Evolutionary conservation across 53 echinoderm and acorn worm genomes (phyloP).

Genomic region (Apostichopus leukothele): DNA sequence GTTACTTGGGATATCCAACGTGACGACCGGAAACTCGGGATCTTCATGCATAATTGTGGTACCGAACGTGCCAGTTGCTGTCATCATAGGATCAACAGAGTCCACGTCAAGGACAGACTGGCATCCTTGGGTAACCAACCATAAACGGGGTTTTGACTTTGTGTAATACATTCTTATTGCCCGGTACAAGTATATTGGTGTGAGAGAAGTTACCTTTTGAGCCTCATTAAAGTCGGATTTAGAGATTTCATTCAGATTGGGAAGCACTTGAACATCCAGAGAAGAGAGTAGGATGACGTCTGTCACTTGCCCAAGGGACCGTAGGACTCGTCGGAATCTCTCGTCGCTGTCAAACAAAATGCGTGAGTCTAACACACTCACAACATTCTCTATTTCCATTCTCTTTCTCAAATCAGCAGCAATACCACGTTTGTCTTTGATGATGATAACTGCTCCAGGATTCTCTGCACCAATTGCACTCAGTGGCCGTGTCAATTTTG

Average conservation of each 20-base stretch:
- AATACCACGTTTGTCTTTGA: conserved; percentile 90
- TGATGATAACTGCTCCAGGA: conserved; percentile 91
- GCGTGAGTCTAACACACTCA: conserved; percentile 90
- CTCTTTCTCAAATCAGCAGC: conserved; percentile 79
- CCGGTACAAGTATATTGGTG: conserved; percentile 82
- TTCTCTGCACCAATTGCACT: conserved; percentile 88
- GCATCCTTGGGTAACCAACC: conserved; percentile 85
- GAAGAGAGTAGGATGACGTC: conserved; percentile 89
- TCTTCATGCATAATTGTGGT: conserved; percentile 96
- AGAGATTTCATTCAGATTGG: conserved; percentile 67
- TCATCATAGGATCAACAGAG: conserved; percentile 86
- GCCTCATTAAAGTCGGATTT: conserved; percentile 77
- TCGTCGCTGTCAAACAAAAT: conserved; percentile 87
- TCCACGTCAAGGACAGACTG: conserved; percentile 91
- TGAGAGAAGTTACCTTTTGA: conserved; percentile 78
- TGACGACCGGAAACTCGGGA: conserved; percentile 86
- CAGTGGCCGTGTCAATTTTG: conserved; percentile 60
- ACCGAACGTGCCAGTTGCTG: conserved; percentile 81
- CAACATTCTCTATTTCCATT: conserved; percentile 94
- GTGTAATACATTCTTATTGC: conserved; percentile 81
- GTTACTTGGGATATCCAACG: conserved; percentile 78
- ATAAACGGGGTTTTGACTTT: conserved; percentile 77
- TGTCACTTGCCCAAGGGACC: conserved; percentile 88
- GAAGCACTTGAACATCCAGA: conserved; percentile 78
- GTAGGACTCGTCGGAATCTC: conserved; percentile 81